Evolutionary conservation across 2,888 invertebrate genomes (phyloP), one percentile per base, ranked within the genome.

Genomic region (Maniola hyperantus): DNA sequence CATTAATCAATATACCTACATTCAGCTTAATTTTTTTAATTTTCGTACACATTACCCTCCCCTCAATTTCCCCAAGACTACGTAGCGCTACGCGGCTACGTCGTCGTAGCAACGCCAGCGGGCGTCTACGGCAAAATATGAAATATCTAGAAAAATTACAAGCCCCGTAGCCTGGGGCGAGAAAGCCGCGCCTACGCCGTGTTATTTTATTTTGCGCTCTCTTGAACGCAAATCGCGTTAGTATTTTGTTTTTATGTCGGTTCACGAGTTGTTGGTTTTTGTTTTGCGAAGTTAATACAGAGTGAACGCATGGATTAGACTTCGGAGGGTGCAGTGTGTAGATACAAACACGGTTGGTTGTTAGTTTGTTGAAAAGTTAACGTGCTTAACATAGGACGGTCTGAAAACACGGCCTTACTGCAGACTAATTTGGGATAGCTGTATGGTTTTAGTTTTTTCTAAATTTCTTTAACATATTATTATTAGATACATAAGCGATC

Each of bases 151-250:
- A 87, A 88, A 85, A 89, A 91, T 91, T 90, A 88, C 89, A 84
- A 80, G 78, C 79, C 76, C 75, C 77, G 75, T 77, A 81, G 83
- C 87, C 81, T 76, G 74, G 79, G 90, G 88, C 86, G 79, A 74
- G 76, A 84, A 87, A 83, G 13, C 87, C 85, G 89, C 87, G 89
- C 89, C 86, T 86, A 88, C 83, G 79, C 82, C 83, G 85, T 81
- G 87, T 88, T 91, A 91, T 91, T 91, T 91, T 89, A 90, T 92
- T 91, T 89, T 86, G 82, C 87, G 86, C 87, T 85, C 89, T 88
- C 88, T 91, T 91, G 84, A 88, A 83, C 88, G 78, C 79, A 79
- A 84, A 84, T 82, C 81, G 81, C 77, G 80, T 81, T 57, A 57
- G 57, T 57, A 57, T 57, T 57, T 57, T 57, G 57, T 57, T 57